These are phyloP conservation scores for Poeciliopsis turneri DNA, from an alignment of 2,797 vertebrate genomes.

Conservation along the genomic window DNA sequence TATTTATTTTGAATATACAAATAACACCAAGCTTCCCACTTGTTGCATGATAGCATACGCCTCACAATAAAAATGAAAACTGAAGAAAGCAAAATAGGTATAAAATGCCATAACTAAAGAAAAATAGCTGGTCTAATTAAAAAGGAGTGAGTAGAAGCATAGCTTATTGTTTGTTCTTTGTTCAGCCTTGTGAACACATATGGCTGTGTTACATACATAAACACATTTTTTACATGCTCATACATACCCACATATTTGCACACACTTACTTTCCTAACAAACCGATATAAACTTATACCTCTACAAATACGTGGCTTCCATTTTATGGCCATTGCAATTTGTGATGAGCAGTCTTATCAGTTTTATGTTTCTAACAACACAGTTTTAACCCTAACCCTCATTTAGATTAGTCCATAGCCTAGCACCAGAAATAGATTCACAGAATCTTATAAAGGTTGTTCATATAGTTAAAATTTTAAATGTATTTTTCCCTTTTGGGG, in stretches of 20 bases:
- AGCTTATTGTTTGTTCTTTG: neutral
- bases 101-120: neutral
- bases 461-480: neutral
- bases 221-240: neutral
- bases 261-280: neutral
- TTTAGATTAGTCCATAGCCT: no score
- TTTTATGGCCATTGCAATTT: neutral
- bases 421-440: no score
- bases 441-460: neutral
- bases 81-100: neutral
- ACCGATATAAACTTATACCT: neutral
- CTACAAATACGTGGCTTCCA: neutral
- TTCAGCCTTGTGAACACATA: neutral
- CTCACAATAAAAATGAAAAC: no score
- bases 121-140: neutral
- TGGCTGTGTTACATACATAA: neutral
- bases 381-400: neutral
- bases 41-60: no score
- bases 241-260: no score
- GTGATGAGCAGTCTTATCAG: neutral
- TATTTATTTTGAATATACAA: neutral
- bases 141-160: neutral
- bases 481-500: no score
- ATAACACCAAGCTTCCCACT: no score
- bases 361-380: neutral